Evolutionary conservation across 2,797 vertebrate genomes (phyloP).

Genomic region (Poeciliopsis gracilis): DNA sequence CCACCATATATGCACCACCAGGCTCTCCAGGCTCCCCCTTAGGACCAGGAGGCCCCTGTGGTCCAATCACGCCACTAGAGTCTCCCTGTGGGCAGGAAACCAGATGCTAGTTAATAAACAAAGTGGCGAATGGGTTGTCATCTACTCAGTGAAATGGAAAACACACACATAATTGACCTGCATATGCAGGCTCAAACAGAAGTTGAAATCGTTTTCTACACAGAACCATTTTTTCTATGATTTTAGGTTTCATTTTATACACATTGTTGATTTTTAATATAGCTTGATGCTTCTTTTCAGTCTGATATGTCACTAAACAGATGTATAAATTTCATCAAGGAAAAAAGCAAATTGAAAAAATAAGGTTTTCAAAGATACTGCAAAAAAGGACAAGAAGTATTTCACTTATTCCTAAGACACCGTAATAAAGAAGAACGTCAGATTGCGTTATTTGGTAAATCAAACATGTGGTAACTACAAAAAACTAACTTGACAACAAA

Average conservation of each 20-base stretch:
- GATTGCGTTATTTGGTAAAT: background rate
- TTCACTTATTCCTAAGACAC: background rate
- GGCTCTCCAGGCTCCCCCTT: slow-evolving; percentile 91
- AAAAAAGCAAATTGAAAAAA: background rate
- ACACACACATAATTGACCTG: background rate
- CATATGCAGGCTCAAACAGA: background rate
- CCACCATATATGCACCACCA: slow-evolving; percentile 84
- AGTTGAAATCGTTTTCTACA: background rate
- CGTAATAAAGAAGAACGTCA: background rate
- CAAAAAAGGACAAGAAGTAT: background rate
- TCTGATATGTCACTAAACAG: background rate
- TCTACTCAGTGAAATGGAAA: slow-evolving; percentile 1
- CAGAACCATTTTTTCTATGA: background rate
- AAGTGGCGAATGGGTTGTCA: background rate
- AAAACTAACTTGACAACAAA: background rate
- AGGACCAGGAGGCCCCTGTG: slow-evolving; percentile 86
- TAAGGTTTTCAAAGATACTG: background rate
- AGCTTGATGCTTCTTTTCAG: background rate
- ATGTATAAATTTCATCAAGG: background rate
- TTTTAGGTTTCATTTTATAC: background rate
- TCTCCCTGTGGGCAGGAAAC: slow-evolving; percentile 84
- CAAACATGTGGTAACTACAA: background rate
- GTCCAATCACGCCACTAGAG: slow-evolving; percentile 82
- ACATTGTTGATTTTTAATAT: background rate
- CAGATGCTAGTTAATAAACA: slow-evolving; percentile 23